A percentile compares a stretch with the other conserved stretches of the same genome.
Conservation (phyloP, 2,888 invertebrate species). For the Napeogenes sylphis region DNA sequence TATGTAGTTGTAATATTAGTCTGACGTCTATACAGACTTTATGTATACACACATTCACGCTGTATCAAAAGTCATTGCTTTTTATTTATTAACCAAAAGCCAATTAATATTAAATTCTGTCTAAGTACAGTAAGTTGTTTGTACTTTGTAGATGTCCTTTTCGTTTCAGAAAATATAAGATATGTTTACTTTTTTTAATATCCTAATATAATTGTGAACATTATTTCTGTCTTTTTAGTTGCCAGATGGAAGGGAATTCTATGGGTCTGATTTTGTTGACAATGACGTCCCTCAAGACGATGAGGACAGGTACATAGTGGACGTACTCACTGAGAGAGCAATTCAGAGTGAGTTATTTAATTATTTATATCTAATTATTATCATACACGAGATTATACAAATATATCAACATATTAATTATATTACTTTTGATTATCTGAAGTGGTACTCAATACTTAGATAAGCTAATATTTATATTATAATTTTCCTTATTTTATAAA, state of each 20-base stretch:
- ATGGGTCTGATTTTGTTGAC: conserved; percentile 63
- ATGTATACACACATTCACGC: too few species aligned
- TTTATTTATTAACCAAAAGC: too few species aligned
- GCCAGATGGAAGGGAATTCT: conserved; percentile 57
- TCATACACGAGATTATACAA: neutral
- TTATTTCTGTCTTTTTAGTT: conserved; percentile 41
- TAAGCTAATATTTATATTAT: too few species aligned
- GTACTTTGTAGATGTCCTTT: too few species aligned
- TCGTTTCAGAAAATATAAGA: neutral
- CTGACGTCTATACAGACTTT: too few species aligned
- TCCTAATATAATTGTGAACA: neutral
- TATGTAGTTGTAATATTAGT: too few species aligned
- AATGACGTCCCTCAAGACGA: conserved; percentile 53
- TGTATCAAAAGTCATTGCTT: too few species aligned
- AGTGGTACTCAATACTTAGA: too few species aligned
- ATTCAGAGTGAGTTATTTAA: conserved; percentile 51
- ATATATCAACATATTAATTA: neutral
- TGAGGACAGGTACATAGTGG: conserved; percentile 63
- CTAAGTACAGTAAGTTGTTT: too few species aligned
- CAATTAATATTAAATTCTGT: too few species aligned
- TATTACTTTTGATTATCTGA: too few species aligned
- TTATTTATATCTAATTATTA: neutral
- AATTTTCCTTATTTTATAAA: too few species aligned
- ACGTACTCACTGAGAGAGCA: conserved; percentile 64
- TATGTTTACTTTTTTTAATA: neutral